Base-by-base conservation (phyloP, 2,888 invertebrate genomes). In the Cylindroiulus punctatus region DNA sequence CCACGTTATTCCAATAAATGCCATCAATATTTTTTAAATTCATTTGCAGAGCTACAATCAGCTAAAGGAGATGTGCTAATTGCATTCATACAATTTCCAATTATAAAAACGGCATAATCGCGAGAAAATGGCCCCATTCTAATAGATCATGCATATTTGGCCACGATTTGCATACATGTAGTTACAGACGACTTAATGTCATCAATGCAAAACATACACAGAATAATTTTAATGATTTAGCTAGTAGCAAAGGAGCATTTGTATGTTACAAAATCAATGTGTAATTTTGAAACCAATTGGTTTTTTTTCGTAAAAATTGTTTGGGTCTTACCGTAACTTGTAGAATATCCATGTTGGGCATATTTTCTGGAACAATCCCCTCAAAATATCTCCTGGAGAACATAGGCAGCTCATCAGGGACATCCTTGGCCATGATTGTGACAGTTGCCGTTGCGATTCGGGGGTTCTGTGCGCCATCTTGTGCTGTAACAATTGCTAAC, bases 391-490 rank as follows among this genome's bases (percentile, higher is more conserved):
- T 91, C 88, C 94, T 94, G 85, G 92, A 92, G 91, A 97, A 97
- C 84, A 94, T 92, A 0, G 97, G 97, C 65, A 94, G 92, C 90
- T 97, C 97, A 90, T 97, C 97, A 86, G 95, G 94, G 0, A 95
- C 92, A 90, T 97, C 97, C 85, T 94, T 92, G 0, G 97, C 96
- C 89, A 93, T 92, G 0, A 97, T 94, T 0, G 96, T 95, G 14
- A 97, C 96, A 0, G 96, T 96, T 0, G 97, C 96, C 0, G 97
- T 97, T 1, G 96, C 96, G 57, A 97, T 92, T 19, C 97, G 93
- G 4, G 95, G 94, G 92, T 97, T 96, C 0, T 95, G 93, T 0
- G 96, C 97, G 30, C 96, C 96, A 90, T 97, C 97, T 90, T 94
- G 95, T 0, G 97, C 97, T 0, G 96, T 97, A 12, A 97, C 96